These are phyloP conservation scores for Mythimna albipuncta DNA, from an alignment of 2,888 invertebrate genomes.

Conservation along the genomic window DNA sequence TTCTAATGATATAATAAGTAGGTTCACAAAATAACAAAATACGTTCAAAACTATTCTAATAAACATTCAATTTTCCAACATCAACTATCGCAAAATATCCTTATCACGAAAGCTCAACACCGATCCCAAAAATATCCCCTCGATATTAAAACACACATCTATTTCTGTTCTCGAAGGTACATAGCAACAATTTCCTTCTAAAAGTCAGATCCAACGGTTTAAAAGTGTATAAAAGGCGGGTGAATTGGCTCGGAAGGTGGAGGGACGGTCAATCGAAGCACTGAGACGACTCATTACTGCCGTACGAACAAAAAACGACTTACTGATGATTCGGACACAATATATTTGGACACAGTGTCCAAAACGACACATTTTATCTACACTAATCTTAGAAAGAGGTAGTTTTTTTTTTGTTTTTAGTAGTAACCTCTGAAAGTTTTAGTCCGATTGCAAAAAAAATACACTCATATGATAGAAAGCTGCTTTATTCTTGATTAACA, in stretches of 20 bases:
- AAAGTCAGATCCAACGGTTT: conserved; percentile 78
- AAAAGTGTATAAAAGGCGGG: conserved; percentile 83
- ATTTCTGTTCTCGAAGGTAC: conserved; percentile 54
- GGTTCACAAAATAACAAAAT: background rate
- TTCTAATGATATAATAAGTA: too few relatives aligned
- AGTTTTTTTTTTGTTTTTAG: too few relatives aligned
- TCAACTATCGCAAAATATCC: background rate
- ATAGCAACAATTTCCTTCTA: conserved; percentile 74
- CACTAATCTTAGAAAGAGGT: too few relatives aligned
- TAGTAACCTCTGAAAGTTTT: too few relatives aligned
- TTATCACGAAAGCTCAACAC: background rate
- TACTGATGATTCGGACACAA: too few relatives aligned
- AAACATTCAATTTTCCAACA: background rate
- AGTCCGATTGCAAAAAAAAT: too few relatives aligned
- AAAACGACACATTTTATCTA: too few relatives aligned
- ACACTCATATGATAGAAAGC: too few relatives aligned
- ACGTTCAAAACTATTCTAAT: background rate
- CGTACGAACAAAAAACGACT: conserved; percentile 62
- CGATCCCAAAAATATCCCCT: conserved; percentile 8
- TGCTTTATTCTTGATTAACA: too few relatives aligned
- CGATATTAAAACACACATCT: conserved; percentile 30
- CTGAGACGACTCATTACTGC: conserved; percentile 85
- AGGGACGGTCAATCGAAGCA: conserved; percentile 87
- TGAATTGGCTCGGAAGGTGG: conserved; percentile 80
- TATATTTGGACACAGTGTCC: too few relatives aligned